Evolutionary conservation across 2,888 invertebrate genomes (phyloP).

Genomic region (Molorchus minor): DNA sequence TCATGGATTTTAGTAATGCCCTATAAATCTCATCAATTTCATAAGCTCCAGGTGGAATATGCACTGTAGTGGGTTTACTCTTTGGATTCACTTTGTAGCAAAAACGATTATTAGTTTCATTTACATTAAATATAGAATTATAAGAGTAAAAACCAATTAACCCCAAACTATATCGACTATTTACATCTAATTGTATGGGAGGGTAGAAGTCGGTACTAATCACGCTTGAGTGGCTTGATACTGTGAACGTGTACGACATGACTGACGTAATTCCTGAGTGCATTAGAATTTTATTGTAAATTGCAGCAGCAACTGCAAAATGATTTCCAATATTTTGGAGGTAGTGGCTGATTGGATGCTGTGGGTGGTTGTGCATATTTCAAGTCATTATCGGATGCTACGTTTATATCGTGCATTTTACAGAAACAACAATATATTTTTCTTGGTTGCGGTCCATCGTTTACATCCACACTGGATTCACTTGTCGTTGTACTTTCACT

Average conservation of each 20-base stretch:
- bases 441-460: background rate
- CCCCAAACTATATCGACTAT: slow-evolving; percentile 6
- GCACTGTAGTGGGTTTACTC: background rate
- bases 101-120: slow-evolving; percentile 4
- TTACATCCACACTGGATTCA: background rate
- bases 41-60: slow-evolving; percentile 12
- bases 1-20: slow-evolving; percentile 6
- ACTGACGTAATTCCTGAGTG: background rate
- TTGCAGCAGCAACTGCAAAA: slow-evolving; percentile 1
- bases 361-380: too few species aligned
- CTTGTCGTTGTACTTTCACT: background rate
- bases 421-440: background rate
- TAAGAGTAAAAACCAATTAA: slow-evolving; percentile 5
- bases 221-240: background rate
- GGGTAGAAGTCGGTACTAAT: background rate
- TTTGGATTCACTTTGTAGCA: slow-evolving; percentile 1
- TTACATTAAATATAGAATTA: slow-evolving; percentile 14
- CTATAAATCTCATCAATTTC: slow-evolving; percentile 8
- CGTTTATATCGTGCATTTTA: background rate
- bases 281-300: background rate
- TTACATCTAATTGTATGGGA: too few species aligned
- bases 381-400: background rate
- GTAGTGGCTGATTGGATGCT: background rate
- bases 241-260: background rate
- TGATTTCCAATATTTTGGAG: too few species aligned